Evolutionary conservation across 2,888 invertebrate genomes (phyloP).

Genomic region (Periphyllus acericola): DNA sequence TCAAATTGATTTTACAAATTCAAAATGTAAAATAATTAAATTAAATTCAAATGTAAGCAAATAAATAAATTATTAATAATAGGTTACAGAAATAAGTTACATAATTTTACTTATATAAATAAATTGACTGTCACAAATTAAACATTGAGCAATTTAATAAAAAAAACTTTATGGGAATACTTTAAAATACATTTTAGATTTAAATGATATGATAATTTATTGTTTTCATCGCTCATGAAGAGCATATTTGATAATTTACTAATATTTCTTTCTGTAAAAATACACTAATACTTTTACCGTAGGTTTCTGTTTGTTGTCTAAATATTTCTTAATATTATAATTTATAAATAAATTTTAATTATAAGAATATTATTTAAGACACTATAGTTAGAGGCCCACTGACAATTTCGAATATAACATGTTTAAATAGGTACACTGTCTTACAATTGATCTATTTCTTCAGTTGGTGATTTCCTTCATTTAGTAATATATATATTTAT

Average conservation of each 20-base stretch:
- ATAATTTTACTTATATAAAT: no score
- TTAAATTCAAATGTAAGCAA: neutral
- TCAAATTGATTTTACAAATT: neutral
- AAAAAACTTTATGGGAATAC: no score
- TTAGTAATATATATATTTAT: neutral
- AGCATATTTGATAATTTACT: neutral
- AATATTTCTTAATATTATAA: neutral
- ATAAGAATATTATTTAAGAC: neutral
- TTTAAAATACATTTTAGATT: neutral
- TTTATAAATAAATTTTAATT: neutral
- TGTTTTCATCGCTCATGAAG: neutral
- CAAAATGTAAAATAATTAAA: neutral
- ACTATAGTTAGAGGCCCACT: neutral
- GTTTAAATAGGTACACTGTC: neutral
- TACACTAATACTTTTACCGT: neutral
- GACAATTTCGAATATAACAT: neutral
- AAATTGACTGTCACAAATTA: no score
- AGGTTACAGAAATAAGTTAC: neutral
- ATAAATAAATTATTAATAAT: neutral
- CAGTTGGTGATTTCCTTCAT: neutral
- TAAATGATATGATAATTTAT: neutral
- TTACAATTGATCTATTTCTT: constrained; percentile 16
- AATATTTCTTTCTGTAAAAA: neutral
- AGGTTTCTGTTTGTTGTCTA: neutral
- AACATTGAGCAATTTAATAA: no score